Conservation (phyloP, 2,113 vertebrate genomes). For the Corythoichthys haematopterus region DNA sequence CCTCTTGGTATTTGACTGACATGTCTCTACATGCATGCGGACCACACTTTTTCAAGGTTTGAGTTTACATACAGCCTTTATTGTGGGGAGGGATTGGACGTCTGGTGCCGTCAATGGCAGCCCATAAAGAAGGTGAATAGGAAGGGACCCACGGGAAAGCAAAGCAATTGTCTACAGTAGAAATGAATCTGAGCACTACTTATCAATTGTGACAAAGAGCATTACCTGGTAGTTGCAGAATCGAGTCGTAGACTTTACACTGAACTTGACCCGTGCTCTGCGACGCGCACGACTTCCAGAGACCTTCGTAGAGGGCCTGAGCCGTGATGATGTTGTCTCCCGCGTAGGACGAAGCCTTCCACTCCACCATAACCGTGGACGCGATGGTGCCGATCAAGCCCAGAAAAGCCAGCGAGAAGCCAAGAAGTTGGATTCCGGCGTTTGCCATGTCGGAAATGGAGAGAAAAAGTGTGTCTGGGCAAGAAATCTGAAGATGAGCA, state of each 20-base stretch:
- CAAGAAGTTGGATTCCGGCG: constrained; percentile 83
- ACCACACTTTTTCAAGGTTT: neutral
- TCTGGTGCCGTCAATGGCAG: too few relatives aligned
- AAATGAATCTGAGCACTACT: too few relatives aligned
- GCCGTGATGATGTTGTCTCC: constrained; percentile 92
- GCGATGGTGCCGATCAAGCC: constrained; percentile 83
- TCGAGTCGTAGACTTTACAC: constrained; percentile 89
- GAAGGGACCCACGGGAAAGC: too few relatives aligned
- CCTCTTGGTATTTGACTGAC: constrained; percentile 53
- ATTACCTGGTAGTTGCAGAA: constrained; percentile 84
- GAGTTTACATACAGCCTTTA: constrained; percentile 7
- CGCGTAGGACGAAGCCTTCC: constrained; percentile 87
- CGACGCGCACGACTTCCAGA: constrained; percentile 88
- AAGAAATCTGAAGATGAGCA: neutral
- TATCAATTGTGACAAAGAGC: too few relatives aligned
- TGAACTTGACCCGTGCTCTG: constrained; percentile 95
- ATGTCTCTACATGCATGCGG: constrained; percentile 48
- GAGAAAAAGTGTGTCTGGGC: neutral
- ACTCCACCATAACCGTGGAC: constrained; percentile 85
- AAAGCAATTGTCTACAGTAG: too few relatives aligned
- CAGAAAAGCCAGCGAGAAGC: constrained; percentile 81
- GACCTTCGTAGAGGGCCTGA: constrained; percentile 87
- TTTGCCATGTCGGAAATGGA: constrained; percentile 75
- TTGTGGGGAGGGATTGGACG: too few relatives aligned
- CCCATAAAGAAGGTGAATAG: too few relatives aligned